phyloP scores from a whole-genome alignment of 2,888 invertebrate species.

The Nomada fabriciana region DNA sequence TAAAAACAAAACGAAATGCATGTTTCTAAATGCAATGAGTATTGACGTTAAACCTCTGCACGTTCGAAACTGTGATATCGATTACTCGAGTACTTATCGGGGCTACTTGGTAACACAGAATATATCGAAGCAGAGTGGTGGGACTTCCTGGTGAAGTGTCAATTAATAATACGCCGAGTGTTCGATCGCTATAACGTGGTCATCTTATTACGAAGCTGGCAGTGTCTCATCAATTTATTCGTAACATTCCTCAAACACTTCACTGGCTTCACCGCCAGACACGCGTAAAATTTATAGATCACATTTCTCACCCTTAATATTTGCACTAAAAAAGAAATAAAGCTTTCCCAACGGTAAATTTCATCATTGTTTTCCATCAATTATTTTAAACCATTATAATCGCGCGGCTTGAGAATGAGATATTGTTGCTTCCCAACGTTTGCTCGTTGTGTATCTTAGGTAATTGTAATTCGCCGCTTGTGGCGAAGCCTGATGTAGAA shows the following conservation, averaged over 20 bases:
- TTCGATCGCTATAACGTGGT: constrained; percentile 75
- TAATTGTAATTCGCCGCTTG: constrained; percentile 76
- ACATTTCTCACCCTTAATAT: constrained; percentile 62
- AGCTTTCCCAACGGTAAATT: constrained; percentile 8
- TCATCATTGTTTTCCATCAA: not conserved
- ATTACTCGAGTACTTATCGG: constrained; percentile 56
- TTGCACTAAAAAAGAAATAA: not conserved
- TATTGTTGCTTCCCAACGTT: constrained; percentile 50
- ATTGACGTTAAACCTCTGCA: not conserved
- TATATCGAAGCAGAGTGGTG: constrained; percentile 65
- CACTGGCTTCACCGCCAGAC: constrained; percentile 76
- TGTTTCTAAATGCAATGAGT: not conserved
- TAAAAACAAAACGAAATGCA: not conserved
- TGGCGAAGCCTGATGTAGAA: constrained; percentile 63
- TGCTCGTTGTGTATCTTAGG: constrained; percentile 67
- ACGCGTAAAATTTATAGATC: constrained; percentile 74
- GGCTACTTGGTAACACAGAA: constrained; percentile 57
- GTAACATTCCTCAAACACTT: constrained; percentile 74
- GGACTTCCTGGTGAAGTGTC: constrained; percentile 71
- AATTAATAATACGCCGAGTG: constrained; percentile 78
- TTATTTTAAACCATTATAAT: constrained; percentile 10
- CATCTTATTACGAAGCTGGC: constrained; percentile 75
- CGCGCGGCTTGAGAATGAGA: constrained; percentile 21
- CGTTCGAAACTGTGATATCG: constrained; percentile 44
- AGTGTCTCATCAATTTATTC: constrained; percentile 78